A percentile compares a stretch with the other conserved stretches of the same genome.
Conservation (phyloP, 2,113 vertebrate species). For the Amblyopsis rosae region DNA sequence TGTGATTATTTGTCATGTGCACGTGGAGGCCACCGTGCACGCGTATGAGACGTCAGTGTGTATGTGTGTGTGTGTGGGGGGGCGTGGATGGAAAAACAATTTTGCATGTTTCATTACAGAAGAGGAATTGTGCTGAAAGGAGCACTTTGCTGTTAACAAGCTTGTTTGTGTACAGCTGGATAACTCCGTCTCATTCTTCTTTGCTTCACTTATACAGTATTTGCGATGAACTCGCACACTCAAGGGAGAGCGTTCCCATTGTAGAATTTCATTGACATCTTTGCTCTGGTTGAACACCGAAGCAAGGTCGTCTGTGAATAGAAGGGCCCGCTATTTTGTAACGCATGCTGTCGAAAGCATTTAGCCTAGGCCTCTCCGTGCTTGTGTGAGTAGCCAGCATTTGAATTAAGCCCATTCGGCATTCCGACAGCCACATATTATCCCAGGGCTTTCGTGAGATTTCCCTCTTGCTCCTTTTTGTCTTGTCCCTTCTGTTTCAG, state of each 20-base stretch:
- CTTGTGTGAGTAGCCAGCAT: conserved; percentile 60
- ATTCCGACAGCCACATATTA: conserved; percentile 50
- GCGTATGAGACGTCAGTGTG: conserved; percentile 32
- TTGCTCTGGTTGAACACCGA: neutral
- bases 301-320: conserved; percentile 35
- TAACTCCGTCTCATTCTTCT: conserved; percentile 2
- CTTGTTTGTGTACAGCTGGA: conserved; percentile 39
- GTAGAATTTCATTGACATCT: conserved; percentile 2
- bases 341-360: conserved; percentile 32
- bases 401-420: conserved; percentile 50
- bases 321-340: conserved; percentile 26
- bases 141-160: conserved; percentile 62
- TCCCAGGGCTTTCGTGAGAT: conserved; percentile 12
- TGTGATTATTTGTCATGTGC: conserved; percentile 70
- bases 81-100: conserved; percentile 43
- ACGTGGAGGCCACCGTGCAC: conserved; percentile 19
- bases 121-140: conserved; percentile 59
- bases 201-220: conserved; percentile 4
- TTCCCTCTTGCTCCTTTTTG: neutral
- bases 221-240: neutral
- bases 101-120: conserved; percentile 51
- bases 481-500: neutral
- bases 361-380: conserved; percentile 37
- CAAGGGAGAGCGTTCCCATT: neutral
- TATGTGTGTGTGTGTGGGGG: conserved; percentile 23